These are phyloP conservation scores for Unio delphinus DNA, from an alignment of 2,888 invertebrate species.

Conservation along the genomic window DNA sequence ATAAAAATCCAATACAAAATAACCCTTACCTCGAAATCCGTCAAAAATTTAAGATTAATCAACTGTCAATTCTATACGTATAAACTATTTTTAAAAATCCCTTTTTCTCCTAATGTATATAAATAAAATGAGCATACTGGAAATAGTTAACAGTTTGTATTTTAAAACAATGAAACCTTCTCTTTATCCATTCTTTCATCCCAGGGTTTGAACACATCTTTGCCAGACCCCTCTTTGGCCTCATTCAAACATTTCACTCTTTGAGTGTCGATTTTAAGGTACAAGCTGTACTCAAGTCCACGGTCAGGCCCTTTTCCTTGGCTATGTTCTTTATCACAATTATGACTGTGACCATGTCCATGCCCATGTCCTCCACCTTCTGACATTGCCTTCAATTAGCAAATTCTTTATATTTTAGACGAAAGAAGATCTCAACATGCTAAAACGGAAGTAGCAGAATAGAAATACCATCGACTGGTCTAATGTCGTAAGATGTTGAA, in stretches of 20 bases:
- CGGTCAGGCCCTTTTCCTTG: conserved; percentile 74
- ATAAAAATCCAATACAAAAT: no score
- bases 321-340: conserved; percentile 51
- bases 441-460: no score
- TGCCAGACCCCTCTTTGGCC: conserved; percentile 86
- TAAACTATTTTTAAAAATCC: no score
- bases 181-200: conserved; percentile 85
- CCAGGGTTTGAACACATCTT: conserved; percentile 92
- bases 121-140: background rate
- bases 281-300: conserved; percentile 87
- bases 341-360: conserved; percentile 59
- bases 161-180: conserved; percentile 75
- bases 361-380: conserved; percentile 17
- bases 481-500: no score
- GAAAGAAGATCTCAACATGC: no score
- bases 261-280: conserved; percentile 88
- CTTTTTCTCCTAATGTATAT: background rate
- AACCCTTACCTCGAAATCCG: no score
- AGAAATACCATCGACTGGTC: no score
- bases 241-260: conserved; percentile 95
- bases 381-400: no score
- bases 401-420: no score
- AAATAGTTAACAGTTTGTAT: background rate
- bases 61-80: no score
- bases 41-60: no score